A percentile compares a stretch with the other conserved stretches of the same genome.
Evolutionary conservation across 1,140 invertebrate genomes (phyloP).

Genomic region (Drosophila funebris): DNA sequence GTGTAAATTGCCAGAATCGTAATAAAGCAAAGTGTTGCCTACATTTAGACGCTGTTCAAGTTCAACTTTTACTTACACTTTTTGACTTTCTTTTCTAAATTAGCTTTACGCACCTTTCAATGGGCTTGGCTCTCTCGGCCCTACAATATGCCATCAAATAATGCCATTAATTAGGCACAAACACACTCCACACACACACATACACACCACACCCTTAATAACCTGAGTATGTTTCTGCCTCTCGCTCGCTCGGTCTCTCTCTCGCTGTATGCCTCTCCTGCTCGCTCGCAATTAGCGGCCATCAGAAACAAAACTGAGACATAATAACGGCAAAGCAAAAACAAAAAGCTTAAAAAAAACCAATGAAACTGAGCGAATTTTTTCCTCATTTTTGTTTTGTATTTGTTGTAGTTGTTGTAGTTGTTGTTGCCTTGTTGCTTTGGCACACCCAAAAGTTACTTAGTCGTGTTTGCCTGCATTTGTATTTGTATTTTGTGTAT

Average conservation of each 20-base stretch:
- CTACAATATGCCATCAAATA: constrained; percentile 61
- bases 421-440: not conserved
- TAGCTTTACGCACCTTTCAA: constrained; percentile 44
- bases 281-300: constrained; percentile 66
- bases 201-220: constrained; percentile 45
- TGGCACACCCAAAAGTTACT: constrained; percentile 42
- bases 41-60: constrained; percentile 37
- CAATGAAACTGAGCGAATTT: constrained; percentile 45
- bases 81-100: constrained; percentile 44
- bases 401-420: not conserved
- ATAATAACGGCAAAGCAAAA: constrained; percentile 54
- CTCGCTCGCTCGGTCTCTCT: not conserved
- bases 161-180: constrained; percentile 75
- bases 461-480: constrained; percentile 7
- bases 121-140: constrained; percentile 44
- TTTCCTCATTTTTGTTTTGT: not conserved
- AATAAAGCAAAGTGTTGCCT: constrained; percentile 32
- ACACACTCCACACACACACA: constrained; percentile 31
- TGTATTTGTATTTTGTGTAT: constrained; percentile 17
- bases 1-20: not conserved
- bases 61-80: constrained; percentile 19
- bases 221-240: constrained; percentile 1
- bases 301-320: constrained; percentile 72
- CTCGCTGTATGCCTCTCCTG: constrained; percentile 15
- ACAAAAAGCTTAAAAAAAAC: constrained; percentile 42